Evolutionary conservation across 2,888 invertebrate species (phyloP).

Genomic region (Siphonodentalium dalli): DNA sequence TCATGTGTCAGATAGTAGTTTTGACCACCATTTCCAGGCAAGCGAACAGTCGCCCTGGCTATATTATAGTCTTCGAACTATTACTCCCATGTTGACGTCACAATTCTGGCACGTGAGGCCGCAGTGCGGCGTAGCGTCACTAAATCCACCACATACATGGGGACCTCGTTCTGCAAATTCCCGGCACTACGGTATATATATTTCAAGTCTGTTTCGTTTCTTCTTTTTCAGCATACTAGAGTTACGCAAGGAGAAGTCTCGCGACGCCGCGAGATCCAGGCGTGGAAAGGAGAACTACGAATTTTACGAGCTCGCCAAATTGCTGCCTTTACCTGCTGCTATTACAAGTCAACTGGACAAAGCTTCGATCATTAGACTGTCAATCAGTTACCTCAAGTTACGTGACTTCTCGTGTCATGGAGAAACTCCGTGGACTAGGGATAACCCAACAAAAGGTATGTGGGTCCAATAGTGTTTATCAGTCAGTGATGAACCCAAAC

Average conservation of each 20-base stretch:
- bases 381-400: slow-evolving; percentile 95
- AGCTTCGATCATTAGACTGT: slow-evolving; percentile 92
- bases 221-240: slow-evolving; percentile 58
- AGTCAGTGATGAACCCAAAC: too few species aligned
- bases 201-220: background rate
- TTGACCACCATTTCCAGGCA: too few species aligned
- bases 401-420: slow-evolving; percentile 94
- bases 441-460: too few species aligned
- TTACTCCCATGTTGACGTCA: too few species aligned
- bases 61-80: too few species aligned
- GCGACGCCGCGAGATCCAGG: slow-evolving; percentile 92
- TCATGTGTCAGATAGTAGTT: too few species aligned
- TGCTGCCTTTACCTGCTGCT: slow-evolving; percentile 90
- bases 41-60: too few species aligned
- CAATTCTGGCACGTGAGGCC: too few species aligned
- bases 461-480: too few species aligned
- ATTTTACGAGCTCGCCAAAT: slow-evolving; percentile 90
- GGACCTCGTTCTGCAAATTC: too few species aligned
- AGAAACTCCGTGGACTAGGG: slow-evolving; percentile 88
- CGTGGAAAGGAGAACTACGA: slow-evolving; percentile 97
- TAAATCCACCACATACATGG: too few species aligned
- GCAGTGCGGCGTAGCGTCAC: background rate
- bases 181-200: background rate
- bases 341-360: slow-evolving; percentile 97
- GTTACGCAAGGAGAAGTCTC: slow-evolving; percentile 88